Evolutionary conservation across 2,797 vertebrate genomes (phyloP), one percentile per base, ranked within the genome.

Genomic region (Steatocranus sp.): DNA sequence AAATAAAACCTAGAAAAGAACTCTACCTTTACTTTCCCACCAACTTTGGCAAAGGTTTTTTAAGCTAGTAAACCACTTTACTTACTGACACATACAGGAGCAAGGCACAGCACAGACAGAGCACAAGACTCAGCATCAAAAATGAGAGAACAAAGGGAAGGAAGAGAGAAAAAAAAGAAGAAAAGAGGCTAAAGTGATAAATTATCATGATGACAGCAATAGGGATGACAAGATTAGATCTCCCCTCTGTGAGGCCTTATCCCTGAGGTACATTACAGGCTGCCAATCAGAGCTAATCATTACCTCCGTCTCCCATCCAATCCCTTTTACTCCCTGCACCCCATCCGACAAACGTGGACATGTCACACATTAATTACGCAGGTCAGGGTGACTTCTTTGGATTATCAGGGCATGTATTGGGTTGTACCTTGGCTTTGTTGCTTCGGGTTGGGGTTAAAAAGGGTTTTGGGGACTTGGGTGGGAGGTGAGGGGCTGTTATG

Each of bases 1-100:
- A 99, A 99, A 99, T 99, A 99, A 95, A 98, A 97, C 96, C 97
- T 96, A 97, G 95, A 97, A 97, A 97, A 96, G 97, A 97, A 98
- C 96, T 97, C 94, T 95, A 96, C 94, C 97, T 97, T 97, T 96
- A 94, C 96, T 97, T 97, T 97, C 97, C 97, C 97, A 97, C 97
- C 97, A 96, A 97, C 98, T 99, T 99, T 99, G 98, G 98, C 98
- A 97, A 98, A 97, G 97, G 96, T 97, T 96, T 94, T 54, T 85
- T 75, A 54, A 96, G 97, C 97, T 96, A 98, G 96, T 97, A 97
- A 96, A 98, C 96, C 96, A 96, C 95, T 96, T 95, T 96, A 97
- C 95, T 94, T 94, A 95, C 93, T 89, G 94, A 96, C 92, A 92
- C 86, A 78, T 85, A 92, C 90, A 89, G 92, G 93, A 96, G 94